Evolutionary conservation across 2,797 vertebrate species (phyloP), one percentile per base, ranked within the genome.

Genomic region (Chrysocyon brachyurus): DNA sequence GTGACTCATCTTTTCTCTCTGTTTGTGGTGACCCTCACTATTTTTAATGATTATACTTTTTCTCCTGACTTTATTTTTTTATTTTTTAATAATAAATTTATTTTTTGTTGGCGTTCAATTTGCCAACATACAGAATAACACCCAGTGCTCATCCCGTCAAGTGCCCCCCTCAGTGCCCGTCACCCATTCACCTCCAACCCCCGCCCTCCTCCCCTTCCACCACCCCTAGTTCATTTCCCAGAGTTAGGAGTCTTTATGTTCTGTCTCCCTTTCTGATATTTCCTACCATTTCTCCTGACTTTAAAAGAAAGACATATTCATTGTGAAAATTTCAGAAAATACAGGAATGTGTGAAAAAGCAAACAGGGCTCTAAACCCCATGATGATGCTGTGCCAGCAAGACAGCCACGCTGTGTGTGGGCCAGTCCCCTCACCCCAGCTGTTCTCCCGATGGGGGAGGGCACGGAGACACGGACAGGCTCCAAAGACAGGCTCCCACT

Each of bases 311-410:
- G 28, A 49, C 15, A 6, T 31, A 40, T 17, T 66, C 21, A 12
- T 24, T 54, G 46, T 21, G 22, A 40, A 84, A 16, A 75, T 8
- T 64, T 49, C 40, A 28, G 68, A 54, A 66, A 91, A 78, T 22
- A 2, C 22, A 16, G 26, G 36, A 79, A 94, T 66, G n/a, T 22
- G 6, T 15, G 2, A 3, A 33, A 36, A 22, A n/a, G 33, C 33
- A 66, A 52, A n/a, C 3, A 11, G n/a, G 9, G 1, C 15, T n/a
- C 19, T 22, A 19, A 28, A 9, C 77, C 57, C 77, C 70, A 16
- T 0, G 0, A 3, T 17, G 3, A 31, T 2, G 11, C 14, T 1
- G 0, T n/a, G 36, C 15, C 24, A 22, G 24, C 4, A 16, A 40
- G 31, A 31, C 14, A 61, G 1, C 12, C 33, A 36, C 12, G 0